Evolutionary conservation across 1,140 invertebrate species (phyloP), one percentile per base, ranked within the genome.

Genomic region (Uloborus diversus): DNA sequence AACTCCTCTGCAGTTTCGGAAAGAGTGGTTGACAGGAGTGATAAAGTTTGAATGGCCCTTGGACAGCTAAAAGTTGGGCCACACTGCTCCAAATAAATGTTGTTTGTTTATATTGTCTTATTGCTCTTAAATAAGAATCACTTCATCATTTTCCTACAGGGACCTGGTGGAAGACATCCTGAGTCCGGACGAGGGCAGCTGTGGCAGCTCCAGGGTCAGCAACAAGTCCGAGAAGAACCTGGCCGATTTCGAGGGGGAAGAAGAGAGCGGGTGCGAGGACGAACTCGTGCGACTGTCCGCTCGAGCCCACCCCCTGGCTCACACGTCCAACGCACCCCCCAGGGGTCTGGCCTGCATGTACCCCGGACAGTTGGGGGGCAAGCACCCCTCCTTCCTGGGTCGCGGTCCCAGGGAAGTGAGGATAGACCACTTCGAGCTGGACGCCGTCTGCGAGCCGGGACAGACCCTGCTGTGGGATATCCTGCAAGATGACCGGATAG

Each of bases 191-290:
- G 91, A 91, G 80, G 93, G 93, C 1, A 93, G 92, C 80, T 86
- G 85, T 78, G 85, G 86, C 84, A 96, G 94, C 49, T 96, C 95
- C 25, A 90, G 93, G 23, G 92, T 96, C 87, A 95, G 94, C 51
- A 95, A 93, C 75, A 96, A 96, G 87, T 96, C 94, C n/a, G 94
- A 96, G 82, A 96, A 96, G 81, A 96, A 96, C 86, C 92, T 97
- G 90, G 94, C 94, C 0, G 95, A 97, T 86, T 95, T 97, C 84
- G 95, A 97, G 82, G 96, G 95, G 28, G 95, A 97, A 84, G 94
- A 96, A 83, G n/a, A n/a, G n/a, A 94, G 93, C 37, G 93, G 91
- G 27, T 92, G 92, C 86, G 93, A 96, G 85, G 95, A 96, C 82
- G 95, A 96, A 86, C 86, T 97, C 17, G 92, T 92, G 0, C 91